phyloP scores from a whole-genome alignment of 2,113 vertebrate genomes.

The Ammodytes dubius region DNA sequence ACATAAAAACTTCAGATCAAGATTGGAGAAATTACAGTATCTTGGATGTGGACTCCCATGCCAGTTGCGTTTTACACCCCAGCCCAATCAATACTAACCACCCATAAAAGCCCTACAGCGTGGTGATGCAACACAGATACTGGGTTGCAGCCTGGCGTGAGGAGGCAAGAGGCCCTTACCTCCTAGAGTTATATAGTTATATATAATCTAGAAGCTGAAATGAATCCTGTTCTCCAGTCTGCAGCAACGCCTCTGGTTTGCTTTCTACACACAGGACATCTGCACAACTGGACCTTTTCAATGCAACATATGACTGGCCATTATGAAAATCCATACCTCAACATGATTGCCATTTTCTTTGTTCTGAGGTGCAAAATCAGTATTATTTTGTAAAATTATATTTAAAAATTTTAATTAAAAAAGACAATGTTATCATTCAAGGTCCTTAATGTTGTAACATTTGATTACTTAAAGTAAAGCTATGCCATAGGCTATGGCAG shows the following conservation, averaged over 20 bases:
- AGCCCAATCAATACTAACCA: conserved; percentile 50
- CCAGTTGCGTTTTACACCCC: conserved; percentile 33
- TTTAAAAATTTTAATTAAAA: not conserved
- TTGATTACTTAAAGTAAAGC: too few species aligned
- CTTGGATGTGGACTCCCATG: conserved; percentile 40
- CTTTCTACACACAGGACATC: not conserved
- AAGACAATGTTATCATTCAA: not conserved
- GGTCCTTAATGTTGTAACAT: not conserved
- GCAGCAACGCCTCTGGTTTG: not conserved
- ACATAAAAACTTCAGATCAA: conserved; percentile 36
- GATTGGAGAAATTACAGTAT: conserved; percentile 43
- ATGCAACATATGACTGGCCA: not conserved
- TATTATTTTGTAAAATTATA: not conserved
- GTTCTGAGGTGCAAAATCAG: not conserved
- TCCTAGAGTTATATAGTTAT: conserved; percentile 34
- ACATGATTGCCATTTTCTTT: not conserved
- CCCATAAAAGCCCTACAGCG: conserved; percentile 33
- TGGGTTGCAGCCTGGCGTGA: conserved; percentile 14
- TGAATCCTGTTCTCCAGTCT: conserved; percentile 32
- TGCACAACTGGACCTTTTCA: not conserved
- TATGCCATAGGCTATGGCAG: too few species aligned
- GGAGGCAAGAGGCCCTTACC: conserved; percentile 37
- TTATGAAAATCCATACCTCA: not conserved
- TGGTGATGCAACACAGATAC: conserved; percentile 36
- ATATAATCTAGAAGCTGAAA: conserved; percentile 22